Base-by-base conservation (phyloP, 2,797 vertebrate genomes). In the Acipenser transmontanus region DNA sequence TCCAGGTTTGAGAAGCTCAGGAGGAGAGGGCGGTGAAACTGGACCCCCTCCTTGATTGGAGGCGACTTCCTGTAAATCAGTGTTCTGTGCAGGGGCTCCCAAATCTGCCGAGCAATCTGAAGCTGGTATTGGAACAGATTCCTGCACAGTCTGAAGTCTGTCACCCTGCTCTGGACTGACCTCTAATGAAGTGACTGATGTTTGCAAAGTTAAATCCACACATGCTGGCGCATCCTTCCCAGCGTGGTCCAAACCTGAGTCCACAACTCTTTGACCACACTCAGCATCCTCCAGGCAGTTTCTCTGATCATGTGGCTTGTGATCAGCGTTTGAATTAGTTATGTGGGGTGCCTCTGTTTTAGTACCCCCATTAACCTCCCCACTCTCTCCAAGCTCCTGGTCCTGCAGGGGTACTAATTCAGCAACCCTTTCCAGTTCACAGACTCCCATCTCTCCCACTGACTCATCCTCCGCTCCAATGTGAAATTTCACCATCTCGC, bases 161-260 rank as follows among this genome's bases (percentile, higher is more conserved):
- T 34, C 34, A 34, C 34, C 34, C 34, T 89, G 69, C 65, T 88
- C 80, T 0, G 87, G 88, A 17, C 82, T 91, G 68, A 90, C 86
- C 50, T 89, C 86, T 1, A 34, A 34, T 34, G 34, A 34, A 34
- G 34, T 34, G 34, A 34, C 34, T 34, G 34, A 34, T 34, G 34
- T 34, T 34, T 34, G 34, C 4, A 91, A 78, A 70, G 82, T 90
- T 68, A 91, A 79, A 76, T 91, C 90, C 76, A 91, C 87, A 63
- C 89, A 88, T 7, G 89, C 88, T 74, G 91, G 87, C 87, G 87
- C 89, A 66, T 88, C 87, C 2, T 34, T 34, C 34, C 34, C 34
- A 34, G 4, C 34, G 1, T 34, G 34, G 34, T 34, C 34, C 34
- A 34, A 56, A 74, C 76, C 13, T 69, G 80, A 14, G 64, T 51